Evolutionary conservation across 1,140 invertebrate species (phyloP).

Genomic region (Heliothis subflexa): DNA sequence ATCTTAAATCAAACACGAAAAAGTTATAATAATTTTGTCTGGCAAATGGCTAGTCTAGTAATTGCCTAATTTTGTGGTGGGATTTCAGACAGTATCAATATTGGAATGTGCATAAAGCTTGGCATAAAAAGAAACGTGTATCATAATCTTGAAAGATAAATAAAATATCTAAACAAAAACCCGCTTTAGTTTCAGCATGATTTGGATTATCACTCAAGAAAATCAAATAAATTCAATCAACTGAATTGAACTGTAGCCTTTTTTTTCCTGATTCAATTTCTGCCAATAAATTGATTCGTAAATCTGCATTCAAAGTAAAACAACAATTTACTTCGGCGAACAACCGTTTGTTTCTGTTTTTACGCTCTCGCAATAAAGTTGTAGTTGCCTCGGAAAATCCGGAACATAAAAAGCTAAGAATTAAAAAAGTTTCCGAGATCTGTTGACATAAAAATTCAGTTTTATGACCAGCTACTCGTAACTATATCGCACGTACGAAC

Average conservation of each 20-base stretch:
- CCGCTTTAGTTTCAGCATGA: conserved; percentile 2
- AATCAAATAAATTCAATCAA: conserved; percentile 34
- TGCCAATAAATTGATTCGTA: conserved; percentile 13
- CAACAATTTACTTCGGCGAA: conserved; percentile 25
- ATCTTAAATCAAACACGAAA: no score
- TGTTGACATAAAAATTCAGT: conserved; percentile 73
- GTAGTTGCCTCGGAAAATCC: conserved; percentile 52
- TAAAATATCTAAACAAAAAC: neutral
- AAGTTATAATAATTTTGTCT: no score
- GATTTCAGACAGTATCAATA: no score
- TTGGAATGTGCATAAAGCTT: neutral
- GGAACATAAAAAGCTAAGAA: conserved; percentile 66
- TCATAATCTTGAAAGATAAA: neutral
- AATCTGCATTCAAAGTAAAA: conserved; percentile 21
- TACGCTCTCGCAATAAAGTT: conserved; percentile 41
- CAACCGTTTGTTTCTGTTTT: conserved; percentile 36
- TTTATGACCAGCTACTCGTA: conserved; percentile 59
- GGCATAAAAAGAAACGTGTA: neutral
- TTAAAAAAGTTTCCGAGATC: conserved; percentile 71
- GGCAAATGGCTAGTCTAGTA: no score
- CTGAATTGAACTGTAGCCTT: conserved; percentile 14
- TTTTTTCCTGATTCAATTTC: conserved; percentile 22
- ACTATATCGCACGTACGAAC: conserved; percentile 26
- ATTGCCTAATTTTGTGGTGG: no score
- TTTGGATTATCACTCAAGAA: conserved; percentile 26